These are phyloP conservation scores for Gastrophryne carolinensis DNA, from an alignment of 2,797 vertebrate genomes.

Conservation along the genomic window DNA sequence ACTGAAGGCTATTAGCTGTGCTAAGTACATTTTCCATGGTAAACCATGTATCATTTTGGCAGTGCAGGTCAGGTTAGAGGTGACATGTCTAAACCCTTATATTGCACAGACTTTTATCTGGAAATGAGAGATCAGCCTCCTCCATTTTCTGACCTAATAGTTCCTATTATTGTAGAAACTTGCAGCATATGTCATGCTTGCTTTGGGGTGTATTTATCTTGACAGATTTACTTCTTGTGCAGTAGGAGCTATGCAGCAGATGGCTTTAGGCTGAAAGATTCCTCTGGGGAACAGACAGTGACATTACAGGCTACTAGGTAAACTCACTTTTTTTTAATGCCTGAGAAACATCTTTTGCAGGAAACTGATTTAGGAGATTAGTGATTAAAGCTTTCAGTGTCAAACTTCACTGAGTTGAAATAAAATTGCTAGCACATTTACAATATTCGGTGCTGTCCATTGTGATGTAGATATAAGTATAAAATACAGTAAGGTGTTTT, in stretches of 20 bases:
- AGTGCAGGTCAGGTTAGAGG: background rate
- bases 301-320: conserved; percentile 10
- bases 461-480: too few relatives aligned
- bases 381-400: too few relatives aligned
- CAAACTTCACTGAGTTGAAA: too few relatives aligned
- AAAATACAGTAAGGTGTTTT: too few relatives aligned
- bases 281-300: background rate
- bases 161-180: conserved; percentile 54
- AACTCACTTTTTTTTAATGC: too few relatives aligned
- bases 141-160: conserved; percentile 18
- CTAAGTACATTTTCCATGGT: too few relatives aligned
- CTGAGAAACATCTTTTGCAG: too few relatives aligned
- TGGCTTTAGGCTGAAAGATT: background rate
- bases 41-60: too few relatives aligned
- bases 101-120: background rate
- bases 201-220: conserved; percentile 55
- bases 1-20: too few relatives aligned
- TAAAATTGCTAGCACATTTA: too few relatives aligned
- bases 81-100: background rate
- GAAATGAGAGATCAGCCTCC: conserved; percentile 16
- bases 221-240: conserved; percentile 55
- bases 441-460: too few relatives aligned
- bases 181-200: conserved; percentile 57
- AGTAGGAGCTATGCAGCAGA: conserved; percentile 48
- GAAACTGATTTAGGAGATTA: too few relatives aligned